Conservation (phyloP, 2,888 invertebrate species). For the Himalopsyche kuldschensis region DNA sequence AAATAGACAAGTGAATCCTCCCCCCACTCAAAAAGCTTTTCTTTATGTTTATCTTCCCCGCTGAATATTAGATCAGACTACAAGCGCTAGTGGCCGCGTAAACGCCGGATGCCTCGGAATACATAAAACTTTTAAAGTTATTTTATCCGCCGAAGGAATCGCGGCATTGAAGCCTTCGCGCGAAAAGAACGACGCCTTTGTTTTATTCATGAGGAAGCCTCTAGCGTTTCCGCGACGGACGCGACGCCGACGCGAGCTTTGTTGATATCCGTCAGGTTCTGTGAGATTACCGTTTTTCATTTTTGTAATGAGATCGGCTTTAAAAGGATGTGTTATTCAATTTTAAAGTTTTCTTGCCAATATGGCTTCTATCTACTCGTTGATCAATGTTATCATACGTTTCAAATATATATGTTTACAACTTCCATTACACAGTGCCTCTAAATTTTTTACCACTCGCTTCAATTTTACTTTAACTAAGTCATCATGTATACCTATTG, state of each 20-base stretch:
- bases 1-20: neutral
- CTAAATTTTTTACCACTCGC: no score
- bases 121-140: slow-evolving; percentile 34
- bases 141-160: slow-evolving; percentile 28
- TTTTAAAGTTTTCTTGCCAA: neutral
- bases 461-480: no score
- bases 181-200: slow-evolving; percentile 17
- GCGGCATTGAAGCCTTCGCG: slow-evolving; percentile 25
- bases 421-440: no score
- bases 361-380: neutral
- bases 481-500: no score
- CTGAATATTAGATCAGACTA: slow-evolving; percentile 27
- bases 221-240: slow-evolving; percentile 3
- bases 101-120: slow-evolving; percentile 10
- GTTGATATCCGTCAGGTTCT: neutral
- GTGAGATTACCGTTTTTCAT: neutral
- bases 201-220: slow-evolving; percentile 34
- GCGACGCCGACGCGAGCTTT: neutral
- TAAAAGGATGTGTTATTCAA: neutral
- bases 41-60: slow-evolving; percentile 13
- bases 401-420: no score
- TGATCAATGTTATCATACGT: no score
- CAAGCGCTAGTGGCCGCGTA: slow-evolving; percentile 11
- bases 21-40: neutral
- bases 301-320: neutral